A percentile compares a stretch with the other conserved stretches of the same genome.
phyloP scores from a whole-genome alignment of 1,140 invertebrate genomes.

The Agraylea sexmaculata region DNA sequence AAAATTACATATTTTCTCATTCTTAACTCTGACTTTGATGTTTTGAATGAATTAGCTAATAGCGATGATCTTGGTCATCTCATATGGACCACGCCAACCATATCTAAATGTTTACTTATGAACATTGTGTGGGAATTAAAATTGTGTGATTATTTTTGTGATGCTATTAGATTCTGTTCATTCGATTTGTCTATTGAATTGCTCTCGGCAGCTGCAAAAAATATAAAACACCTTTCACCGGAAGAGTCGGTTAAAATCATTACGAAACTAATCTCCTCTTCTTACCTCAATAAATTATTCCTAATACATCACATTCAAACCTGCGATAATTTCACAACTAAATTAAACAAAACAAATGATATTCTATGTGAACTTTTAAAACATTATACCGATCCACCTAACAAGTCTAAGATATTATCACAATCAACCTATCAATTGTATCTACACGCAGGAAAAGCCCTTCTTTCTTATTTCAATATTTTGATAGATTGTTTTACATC shows the following conservation, averaged over 20 bases:
- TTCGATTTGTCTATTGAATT: slow-evolving; percentile 13
- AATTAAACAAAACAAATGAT: slow-evolving; percentile 7
- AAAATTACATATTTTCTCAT: slow-evolving; percentile 17
- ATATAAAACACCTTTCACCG: slow-evolving; percentile 12
- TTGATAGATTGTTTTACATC: slow-evolving; percentile 14
- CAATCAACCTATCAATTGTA: slow-evolving; percentile 9
- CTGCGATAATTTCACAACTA: slow-evolving; percentile 4
- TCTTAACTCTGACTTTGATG: slow-evolving; percentile 15
- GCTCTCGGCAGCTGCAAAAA: slow-evolving; percentile 9
- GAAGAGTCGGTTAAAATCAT: slow-evolving; percentile 4
- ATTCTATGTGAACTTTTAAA: slow-evolving; percentile 14
- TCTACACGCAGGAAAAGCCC: slow-evolving; percentile 9
- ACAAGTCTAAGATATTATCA: slow-evolving; percentile 10
- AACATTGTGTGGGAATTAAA: slow-evolving; percentile 12
- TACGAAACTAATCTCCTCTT: slow-evolving; percentile 3
- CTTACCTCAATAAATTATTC: slow-evolving; percentile 10
- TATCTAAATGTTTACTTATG: slow-evolving; percentile 16
- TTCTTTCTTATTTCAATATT: slow-evolving; percentile 10
- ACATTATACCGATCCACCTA: slow-evolving; percentile 16
- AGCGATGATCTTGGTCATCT: slow-evolving; percentile 18
- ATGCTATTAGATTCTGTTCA: slow-evolving; percentile 12
- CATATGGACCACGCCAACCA: slow-evolving; percentile 13
- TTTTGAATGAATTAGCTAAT: slow-evolving; percentile 13
- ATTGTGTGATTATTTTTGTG: slow-evolving; percentile 15
- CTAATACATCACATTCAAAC: not conserved